Percentiles rank a stretch among this genome's conserved stretches.
These are phyloP conservation scores for Oryzias dopingdopingensis DNA, from an alignment of 2,797 vertebrate species.

Conservation along the genomic window DNA sequence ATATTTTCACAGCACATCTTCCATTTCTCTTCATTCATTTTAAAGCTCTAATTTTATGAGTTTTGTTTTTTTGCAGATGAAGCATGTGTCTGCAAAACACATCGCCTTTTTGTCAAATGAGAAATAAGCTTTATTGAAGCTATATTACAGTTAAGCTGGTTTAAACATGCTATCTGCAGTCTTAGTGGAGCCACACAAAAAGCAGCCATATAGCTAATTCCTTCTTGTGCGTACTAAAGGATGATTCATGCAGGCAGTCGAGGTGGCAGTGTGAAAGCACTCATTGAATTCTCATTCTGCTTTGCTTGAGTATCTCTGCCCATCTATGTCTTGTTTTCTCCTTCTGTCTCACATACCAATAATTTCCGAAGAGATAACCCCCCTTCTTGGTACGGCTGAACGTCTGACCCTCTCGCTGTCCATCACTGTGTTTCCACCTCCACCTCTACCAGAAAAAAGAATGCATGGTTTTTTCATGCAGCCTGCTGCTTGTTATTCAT, in stretches of 20 bases:
- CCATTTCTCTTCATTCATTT: constrained; percentile 25
- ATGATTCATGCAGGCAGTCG: constrained; percentile 34
- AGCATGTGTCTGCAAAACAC: constrained; percentile 6
- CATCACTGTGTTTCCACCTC: constrained; percentile 4
- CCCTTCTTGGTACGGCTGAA: constrained; percentile 29
- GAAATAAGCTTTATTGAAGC: constrained; percentile 45
- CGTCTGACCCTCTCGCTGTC: constrained; percentile 33
- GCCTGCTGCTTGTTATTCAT: constrained; percentile 44
- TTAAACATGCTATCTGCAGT: constrained; percentile 47
- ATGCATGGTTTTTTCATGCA: neutral
- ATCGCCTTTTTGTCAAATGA: constrained; percentile 35
- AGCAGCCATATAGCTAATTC: constrained; percentile 45
- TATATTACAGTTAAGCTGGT: constrained; percentile 53
- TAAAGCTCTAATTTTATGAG: constrained; percentile 19
- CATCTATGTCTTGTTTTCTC: neutral
- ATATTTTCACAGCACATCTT: too few species aligned
- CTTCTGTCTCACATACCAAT: constrained; percentile 15
- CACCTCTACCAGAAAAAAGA: neutral
- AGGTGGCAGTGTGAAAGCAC: constrained; percentile 12
- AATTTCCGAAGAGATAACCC: constrained; percentile 47
- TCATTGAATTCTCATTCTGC: neutral
- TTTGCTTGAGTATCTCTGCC: constrained; percentile 1
- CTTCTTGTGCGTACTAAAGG: constrained; percentile 37
- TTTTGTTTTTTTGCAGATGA: constrained; percentile 3
- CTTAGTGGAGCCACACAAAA: constrained; percentile 41